Percentiles rank a stretch among this genome's conserved stretches.
Evolutionary conservation across 2,113 vertebrate genomes (phyloP).

Genomic region (Clupea harengus): DNA sequence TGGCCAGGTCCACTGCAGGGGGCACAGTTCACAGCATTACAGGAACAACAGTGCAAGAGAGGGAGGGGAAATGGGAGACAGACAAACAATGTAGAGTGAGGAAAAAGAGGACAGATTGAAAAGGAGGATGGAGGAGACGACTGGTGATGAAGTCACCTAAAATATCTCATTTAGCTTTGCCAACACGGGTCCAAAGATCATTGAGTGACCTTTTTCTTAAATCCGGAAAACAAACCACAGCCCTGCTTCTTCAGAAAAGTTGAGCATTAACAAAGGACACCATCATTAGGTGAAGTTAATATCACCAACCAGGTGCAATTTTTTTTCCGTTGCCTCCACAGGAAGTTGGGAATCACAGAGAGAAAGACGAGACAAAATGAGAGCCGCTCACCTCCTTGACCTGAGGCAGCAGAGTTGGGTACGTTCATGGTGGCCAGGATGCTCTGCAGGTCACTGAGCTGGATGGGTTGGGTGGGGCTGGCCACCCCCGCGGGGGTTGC

Average conservation of each 20-base stretch:
- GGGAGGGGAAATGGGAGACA: neutral
- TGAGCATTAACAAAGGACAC: neutral
- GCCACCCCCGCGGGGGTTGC: constrained; percentile 65
- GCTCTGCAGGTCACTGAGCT: constrained; percentile 94
- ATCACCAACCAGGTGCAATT: neutral
- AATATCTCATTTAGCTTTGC: neutral
- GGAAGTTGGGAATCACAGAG: neutral
- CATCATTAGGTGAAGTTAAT: neutral
- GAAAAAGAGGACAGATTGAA: neutral
- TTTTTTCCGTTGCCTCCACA: neutral
- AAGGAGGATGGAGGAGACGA: too few species aligned
- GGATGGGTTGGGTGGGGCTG: constrained; percentile 90
- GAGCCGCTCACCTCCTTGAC: constrained; percentile 78
- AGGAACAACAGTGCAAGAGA: neutral
- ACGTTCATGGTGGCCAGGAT: constrained; percentile 97
- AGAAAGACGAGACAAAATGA: neutral
- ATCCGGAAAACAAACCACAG: too few species aligned
- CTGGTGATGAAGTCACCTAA: too few species aligned
- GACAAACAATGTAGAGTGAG: neutral
- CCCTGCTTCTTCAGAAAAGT: too few species aligned
- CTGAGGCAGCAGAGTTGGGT: constrained; percentile 67
- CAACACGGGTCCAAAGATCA: too few species aligned
- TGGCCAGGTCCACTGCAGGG: constrained; percentile 85
- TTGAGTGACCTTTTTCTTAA: too few species aligned
- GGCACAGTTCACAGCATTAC: neutral